Evolutionary conservation across 2,888 invertebrate genomes (phyloP).

Genomic region (Agrochola circellaris): DNA sequence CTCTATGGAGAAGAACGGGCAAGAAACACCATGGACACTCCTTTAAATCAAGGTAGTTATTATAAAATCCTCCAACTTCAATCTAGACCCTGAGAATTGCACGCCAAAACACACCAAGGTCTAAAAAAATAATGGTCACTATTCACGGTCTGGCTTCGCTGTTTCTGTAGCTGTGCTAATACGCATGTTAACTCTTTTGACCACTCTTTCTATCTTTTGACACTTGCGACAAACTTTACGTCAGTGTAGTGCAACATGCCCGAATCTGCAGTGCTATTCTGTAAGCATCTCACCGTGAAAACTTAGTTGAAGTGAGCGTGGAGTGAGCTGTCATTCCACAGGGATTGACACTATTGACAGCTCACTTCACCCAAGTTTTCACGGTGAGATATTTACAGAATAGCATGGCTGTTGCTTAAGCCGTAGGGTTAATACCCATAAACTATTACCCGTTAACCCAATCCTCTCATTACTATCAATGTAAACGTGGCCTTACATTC

Average conservation of each 20-base stretch:
- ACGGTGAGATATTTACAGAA: no score
- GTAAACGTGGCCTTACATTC: slow-evolving; percentile 10
- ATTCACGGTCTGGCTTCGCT: not conserved
- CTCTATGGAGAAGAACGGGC: not conserved
- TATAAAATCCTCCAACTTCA: not conserved
- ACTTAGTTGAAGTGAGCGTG: no score
- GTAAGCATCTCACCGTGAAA: no score
- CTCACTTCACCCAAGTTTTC: no score
- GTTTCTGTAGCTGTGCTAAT: no score
- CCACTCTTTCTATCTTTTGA: no score
- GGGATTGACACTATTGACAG: no score
- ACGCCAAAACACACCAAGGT: not conserved
- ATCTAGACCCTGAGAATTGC: not conserved
- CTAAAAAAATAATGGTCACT: not conserved
- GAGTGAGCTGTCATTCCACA: no score
- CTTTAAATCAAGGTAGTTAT: not conserved
- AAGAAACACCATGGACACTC: not conserved
- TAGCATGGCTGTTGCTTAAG: slow-evolving; percentile 19
- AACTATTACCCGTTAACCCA: slow-evolving; percentile 23
- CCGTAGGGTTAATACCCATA: not conserved
- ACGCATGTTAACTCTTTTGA: not conserved
- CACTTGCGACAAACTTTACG: not conserved
- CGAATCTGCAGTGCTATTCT: no score
- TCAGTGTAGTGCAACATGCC: not conserved
- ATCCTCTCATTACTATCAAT: slow-evolving; percentile 16